Base-by-base conservation (phyloP, 2,113 vertebrate species). In the Istiophorus platypterus region DNA sequence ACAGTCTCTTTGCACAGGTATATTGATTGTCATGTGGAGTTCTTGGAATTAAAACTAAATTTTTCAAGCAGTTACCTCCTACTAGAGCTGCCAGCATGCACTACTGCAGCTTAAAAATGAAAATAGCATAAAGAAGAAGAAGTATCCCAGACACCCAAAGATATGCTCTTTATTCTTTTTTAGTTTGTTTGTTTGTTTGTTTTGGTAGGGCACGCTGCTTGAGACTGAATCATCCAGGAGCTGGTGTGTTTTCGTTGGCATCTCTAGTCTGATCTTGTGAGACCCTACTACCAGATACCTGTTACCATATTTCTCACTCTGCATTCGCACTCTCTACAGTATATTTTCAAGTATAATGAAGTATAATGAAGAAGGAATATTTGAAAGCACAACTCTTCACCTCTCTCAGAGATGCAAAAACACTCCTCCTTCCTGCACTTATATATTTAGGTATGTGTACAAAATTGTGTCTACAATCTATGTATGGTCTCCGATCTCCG, bases 401-500 rank as follows among this genome's bases (percentile, higher is more conserved):
- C 51, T 31, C 37, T 74, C 4, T 39, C 7, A 24, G n/a, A 72
- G 29, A 62, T 37, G 29, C 24, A 57, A 7, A 22, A 20, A 2
- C 52, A 8, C 14, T 1, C 12, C 10, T 0, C 26, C 15, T 27
- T 20, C 15, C 39, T 26, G 20, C 17, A 7, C 51, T 67, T 69
- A 78, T 82, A 77, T 37, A 34, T 81, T 80, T 59, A 74, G 49
- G n/a, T 51, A 7, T 73, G 66, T 64, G 77, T 34, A 20, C 29
- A 47, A 72, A 78, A 83, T 31, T 68, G 66, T 72, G 57, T 82
- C 78, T 78, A 67, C 75, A 79, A 74, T 86, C 88, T 71, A 47
- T 87, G 41, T 62, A 74, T 49, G 76, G 61, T 45, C 47, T 78
- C 31, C 69, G 85, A 90, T 88, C 82, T 86, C 76, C 31, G 51